phyloP scores from a whole-genome alignment of 2,113 vertebrate genomes.

The Echinops telfairi region DNA sequence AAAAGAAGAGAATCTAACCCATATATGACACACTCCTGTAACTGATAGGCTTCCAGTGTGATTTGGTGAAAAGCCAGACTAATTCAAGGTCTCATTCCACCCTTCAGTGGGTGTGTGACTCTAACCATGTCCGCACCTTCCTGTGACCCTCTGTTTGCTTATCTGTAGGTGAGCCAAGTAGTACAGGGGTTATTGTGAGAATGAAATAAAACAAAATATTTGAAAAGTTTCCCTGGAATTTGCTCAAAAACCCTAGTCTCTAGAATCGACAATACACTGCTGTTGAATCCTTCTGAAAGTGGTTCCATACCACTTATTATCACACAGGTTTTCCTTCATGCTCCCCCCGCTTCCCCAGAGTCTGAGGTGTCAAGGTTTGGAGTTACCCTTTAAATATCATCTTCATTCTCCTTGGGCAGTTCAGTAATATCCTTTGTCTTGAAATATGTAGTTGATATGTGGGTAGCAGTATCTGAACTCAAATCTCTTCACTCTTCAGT shows the following conservation, averaged over 20 bases:
- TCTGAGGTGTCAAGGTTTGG: not conserved
- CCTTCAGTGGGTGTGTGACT: not conserved
- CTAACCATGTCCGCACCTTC: not conserved
- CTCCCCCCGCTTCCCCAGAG: slow-evolving; percentile 11
- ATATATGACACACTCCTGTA: not conserved
- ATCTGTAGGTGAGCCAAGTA: slow-evolving; percentile 23
- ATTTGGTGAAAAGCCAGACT: not conserved
- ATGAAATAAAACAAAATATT: slow-evolving; percentile 55
- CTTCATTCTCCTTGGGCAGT: slow-evolving; percentile 16
- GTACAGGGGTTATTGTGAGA: slow-evolving; percentile 6
- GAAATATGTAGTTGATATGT: slow-evolving; percentile 2
- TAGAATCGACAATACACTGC: slow-evolving; percentile 61
- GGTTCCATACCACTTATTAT: slow-evolving; percentile 9
- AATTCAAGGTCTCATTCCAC: not conserved
- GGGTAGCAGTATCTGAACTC: not conserved
- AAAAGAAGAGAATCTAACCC: not conserved
- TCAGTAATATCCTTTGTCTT: slow-evolving; percentile 17
- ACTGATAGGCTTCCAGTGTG: not conserved
- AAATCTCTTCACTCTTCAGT: slow-evolving; percentile 36
- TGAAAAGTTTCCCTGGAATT: not conserved
- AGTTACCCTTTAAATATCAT: slow-evolving; percentile 27
- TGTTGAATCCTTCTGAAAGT: slow-evolving; percentile 27
- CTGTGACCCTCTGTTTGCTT: slow-evolving; percentile 26
- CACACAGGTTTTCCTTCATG: not conserved
- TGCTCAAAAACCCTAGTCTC: slow-evolving; percentile 11